Base-by-base conservation (phyloP, 2,888 invertebrate species). In the Euplagia quadripunctaria region DNA sequence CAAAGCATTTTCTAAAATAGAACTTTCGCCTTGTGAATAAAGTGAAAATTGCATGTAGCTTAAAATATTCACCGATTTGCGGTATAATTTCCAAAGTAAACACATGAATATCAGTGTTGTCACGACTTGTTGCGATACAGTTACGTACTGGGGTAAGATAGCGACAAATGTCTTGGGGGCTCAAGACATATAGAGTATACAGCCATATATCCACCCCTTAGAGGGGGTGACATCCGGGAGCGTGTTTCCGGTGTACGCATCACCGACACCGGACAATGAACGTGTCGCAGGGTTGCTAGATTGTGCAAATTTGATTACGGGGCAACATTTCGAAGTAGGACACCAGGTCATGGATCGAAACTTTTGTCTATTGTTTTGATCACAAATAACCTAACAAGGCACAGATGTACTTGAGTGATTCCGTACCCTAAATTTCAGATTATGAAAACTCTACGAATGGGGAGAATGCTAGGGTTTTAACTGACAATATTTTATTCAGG, bases 241-340 rank as follows among this genome's bases (percentile, higher is more conserved):
- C 75, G 79, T 78, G 80, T 78, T 81, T 85, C 83, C 86, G 85
- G 78, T 77, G 76, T 78, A 79, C 81, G 80, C 83, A 79, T 81
- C 86, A 76, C 77, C 51, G 79, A 76, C 82, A 71, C 74, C 75
- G 80, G 86, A 85, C 86, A 85, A 85, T 83, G 78, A 79, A 73
- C 76, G 77, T 80, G 83, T 80, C 77, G 69, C 68, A 69, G 67
- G 77, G 78, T 76, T 79, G 78, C 77, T 74, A 82, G 84, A 78
- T 84, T 78, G 84, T 83, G 77, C 76, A 84, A 82, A 84, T 84
- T 84, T 84, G 82, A 84, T 84, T 83, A 78, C 66, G 69, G 73
- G 43, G 68, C 77, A 74, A 80, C 75, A 77, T 74, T 79, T 84
- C 70, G 51, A 83, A 81, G 72, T 84, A 76, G 81, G 78, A 74